phyloP scores from a whole-genome alignment of 2,888 invertebrate genomes.

The Gastrophysa polygoni region DNA sequence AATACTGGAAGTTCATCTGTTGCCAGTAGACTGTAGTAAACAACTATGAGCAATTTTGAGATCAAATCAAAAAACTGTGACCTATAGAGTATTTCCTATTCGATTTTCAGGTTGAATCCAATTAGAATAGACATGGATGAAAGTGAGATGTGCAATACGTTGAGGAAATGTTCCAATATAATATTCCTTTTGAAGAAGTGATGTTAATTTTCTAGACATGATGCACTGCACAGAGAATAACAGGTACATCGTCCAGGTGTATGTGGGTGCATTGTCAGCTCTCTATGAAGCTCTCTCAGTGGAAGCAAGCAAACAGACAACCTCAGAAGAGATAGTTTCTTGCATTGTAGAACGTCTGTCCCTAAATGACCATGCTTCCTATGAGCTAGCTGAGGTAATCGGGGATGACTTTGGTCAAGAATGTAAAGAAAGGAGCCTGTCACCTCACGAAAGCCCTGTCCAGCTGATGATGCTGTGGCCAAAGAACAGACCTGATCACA shows the following conservation, averaged over 20 bases:
- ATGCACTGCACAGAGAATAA: slow-evolving; percentile 41
- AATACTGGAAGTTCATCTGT: not conserved
- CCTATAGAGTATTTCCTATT: no score
- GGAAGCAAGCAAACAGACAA: slow-evolving; percentile 90
- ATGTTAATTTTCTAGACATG: slow-evolving; percentile 20
- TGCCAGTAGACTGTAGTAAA: not conserved
- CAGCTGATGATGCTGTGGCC: slow-evolving; percentile 86
- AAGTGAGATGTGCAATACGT: slow-evolving; percentile 17
- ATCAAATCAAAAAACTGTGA: not conserved
- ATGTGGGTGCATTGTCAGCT: slow-evolving; percentile 85
- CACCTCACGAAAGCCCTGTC: slow-evolving; percentile 79
- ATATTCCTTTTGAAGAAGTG: slow-evolving; percentile 2
- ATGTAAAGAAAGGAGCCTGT: slow-evolving; percentile 89
- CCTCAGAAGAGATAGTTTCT: slow-evolving; percentile 88
- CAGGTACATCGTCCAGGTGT: slow-evolving; percentile 75
- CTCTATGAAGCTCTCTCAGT: slow-evolving; percentile 90
- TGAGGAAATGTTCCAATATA: slow-evolving; percentile 11
- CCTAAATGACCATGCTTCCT: slow-evolving; percentile 68
- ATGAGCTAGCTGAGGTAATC: slow-evolving; percentile 87
- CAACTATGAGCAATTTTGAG: not conserved
- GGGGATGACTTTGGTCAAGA: slow-evolving; percentile 86
- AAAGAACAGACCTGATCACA: slow-evolving; percentile 63
- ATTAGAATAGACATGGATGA: slow-evolving; percentile 16
- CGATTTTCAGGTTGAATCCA: slow-evolving; percentile 20
- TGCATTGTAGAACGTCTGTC: slow-evolving; percentile 81